Evolutionary conservation across 2,113 vertebrate genomes (phyloP), one percentile per base, ranked within the genome.

Genomic region (Turnix velox): DNA sequence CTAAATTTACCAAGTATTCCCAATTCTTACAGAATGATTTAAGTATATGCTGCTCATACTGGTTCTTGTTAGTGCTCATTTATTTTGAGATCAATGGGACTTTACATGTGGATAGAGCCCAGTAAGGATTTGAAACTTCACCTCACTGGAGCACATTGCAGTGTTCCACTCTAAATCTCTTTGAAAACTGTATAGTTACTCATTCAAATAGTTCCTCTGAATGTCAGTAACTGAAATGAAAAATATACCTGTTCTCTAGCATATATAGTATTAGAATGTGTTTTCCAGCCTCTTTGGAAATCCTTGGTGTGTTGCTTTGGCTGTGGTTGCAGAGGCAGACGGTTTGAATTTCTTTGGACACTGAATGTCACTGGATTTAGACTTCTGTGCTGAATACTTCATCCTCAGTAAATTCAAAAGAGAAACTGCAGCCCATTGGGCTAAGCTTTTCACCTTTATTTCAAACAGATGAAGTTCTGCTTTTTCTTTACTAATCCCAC

Each of bases 31-130:
- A 62, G 55, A 71, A 63, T 66, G 27, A 80, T 43, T 83, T 71
- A 55, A 83, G 71, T 91, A 10, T 72, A 10, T 62, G n/a, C 46
- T 91, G 57, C 73, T 79, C 87, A 35, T 89, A 35, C 2, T n/a
- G 27, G 18, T 88, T 92, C 54, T 82, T 78, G 62, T 59, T 79
- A 73, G 18, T 55, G 52, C 61, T 78, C 20, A 23, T 92, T 81
- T 87, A 67, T 75, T 78, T 78, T 72, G 73, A 91, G 80, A 92
- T 93, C 86, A 88, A 33, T 88, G 58, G 31, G 69, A 72, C 28
- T 92, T 78, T 18, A 33, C 13, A 11, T 35, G n/a, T 55, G 35
- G 35, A 42, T n/a, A 59, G 58, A 86, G 40, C 7, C 58, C 52
- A 61, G 31, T 37, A 35, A 54, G 51, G 23, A 28, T 78, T 81